A percentile compares a stretch with the other conserved stretches of the same genome.
phyloP scores from a whole-genome alignment of 2,797 vertebrate species.

The Enteromius mattozi region DNA sequence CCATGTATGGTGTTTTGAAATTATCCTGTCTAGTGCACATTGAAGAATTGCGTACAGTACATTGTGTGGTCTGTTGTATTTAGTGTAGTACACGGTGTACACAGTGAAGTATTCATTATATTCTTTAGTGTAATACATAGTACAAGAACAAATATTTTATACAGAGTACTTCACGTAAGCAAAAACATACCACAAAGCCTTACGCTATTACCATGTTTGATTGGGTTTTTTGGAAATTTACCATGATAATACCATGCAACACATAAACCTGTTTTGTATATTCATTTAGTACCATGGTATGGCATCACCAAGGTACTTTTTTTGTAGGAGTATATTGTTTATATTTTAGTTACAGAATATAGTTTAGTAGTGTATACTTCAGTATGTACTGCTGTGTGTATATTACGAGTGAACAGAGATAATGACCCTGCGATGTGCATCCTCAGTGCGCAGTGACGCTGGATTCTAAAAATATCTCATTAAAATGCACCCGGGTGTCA shows the following conservation, averaged over 20 bases:
- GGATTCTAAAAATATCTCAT: constrained; percentile 77
- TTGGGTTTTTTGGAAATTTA: background rate
- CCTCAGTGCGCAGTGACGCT: constrained; percentile 71
- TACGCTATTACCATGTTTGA: background rate
- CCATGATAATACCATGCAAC: background rate
- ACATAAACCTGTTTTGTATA: background rate
- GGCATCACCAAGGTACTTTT: background rate
- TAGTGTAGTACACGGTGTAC: background rate
- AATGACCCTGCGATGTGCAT: constrained; percentile 36
- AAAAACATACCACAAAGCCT: background rate
- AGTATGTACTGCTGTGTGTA: background rate
- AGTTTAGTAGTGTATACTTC: background rate
- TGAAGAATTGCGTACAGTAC: background rate
- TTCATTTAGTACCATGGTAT: background rate
- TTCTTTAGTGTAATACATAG: background rate
- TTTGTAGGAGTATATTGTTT: background rate
- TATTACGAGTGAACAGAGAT: background rate
- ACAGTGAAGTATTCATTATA: background rate
- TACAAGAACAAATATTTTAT: background rate
- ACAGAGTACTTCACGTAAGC: background rate
- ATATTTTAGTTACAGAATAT: background rate
- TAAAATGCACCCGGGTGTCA: constrained; percentile 69
- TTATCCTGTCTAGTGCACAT: background rate
- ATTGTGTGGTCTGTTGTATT: background rate
- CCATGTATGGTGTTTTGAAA: background rate